Conservation (phyloP, 2,113 vertebrate genomes). For the Ciconia boyciana region DNA sequence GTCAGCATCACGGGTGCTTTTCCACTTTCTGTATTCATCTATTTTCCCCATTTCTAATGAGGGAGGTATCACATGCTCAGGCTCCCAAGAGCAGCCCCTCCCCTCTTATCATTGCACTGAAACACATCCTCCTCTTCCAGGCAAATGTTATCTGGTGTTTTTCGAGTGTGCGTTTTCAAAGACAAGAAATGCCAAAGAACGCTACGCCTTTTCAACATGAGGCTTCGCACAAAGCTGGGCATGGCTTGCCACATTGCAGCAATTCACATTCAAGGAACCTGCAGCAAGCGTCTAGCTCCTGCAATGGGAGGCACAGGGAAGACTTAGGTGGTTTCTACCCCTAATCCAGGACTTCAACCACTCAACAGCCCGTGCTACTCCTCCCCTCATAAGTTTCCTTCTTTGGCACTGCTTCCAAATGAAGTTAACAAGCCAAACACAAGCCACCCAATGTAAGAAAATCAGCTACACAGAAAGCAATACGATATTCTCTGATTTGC, state of each 20-base stretch:
- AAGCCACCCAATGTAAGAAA: background rate
- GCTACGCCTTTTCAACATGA: rapidly evolving
- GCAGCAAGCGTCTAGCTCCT: background rate
- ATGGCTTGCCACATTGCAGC: background rate
- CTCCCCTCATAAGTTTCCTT: rapidly evolving
- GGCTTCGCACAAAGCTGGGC: background rate
- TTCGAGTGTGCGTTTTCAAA: background rate
- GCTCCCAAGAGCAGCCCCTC: background rate
- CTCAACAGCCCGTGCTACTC: background rate
- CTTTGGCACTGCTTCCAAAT: background rate
- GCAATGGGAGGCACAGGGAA: background rate
- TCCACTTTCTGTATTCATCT: background rate
- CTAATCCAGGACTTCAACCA: background rate
- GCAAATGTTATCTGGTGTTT: background rate
- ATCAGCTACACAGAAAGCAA: background rate
- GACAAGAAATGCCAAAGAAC: background rate
- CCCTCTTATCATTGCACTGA: background rate
- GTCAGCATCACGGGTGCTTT: background rate
- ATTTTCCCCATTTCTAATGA: background rate
- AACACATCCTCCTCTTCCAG: slow-evolving; percentile 6
- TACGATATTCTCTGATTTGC: background rate
- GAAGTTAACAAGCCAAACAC: background rate
- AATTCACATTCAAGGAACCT: background rate
- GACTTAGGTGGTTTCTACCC: background rate
- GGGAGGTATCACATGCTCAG: background rate